Conservation (phyloP, 1,140 invertebrate species). For the Hylyphantes graminicola region DNA sequence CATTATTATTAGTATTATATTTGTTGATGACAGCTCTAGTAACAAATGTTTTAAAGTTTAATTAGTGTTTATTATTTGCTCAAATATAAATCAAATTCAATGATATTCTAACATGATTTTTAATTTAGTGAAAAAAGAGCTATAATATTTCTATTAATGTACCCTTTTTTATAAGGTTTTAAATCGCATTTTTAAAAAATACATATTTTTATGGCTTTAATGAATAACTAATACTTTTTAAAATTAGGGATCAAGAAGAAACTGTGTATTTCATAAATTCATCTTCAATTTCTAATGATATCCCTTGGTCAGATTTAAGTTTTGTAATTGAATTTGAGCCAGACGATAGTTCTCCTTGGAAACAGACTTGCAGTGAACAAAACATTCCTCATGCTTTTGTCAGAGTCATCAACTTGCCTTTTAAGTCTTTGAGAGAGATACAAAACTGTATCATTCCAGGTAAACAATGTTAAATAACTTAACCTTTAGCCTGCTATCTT, state of each 20-base stretch:
- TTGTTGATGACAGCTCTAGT: neutral
- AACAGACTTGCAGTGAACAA: constrained; percentile 8
- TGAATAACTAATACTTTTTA: neutral
- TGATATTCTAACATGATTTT: neutral
- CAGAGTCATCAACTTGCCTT: constrained; percentile 4
- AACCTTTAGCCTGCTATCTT: too few relatives aligned
- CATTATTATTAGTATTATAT: neutral
- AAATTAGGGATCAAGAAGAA: neutral
- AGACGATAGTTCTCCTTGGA: constrained; percentile 26
- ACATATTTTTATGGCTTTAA: neutral
- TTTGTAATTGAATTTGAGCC: constrained; percentile 25
- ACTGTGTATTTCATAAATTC: constrained; percentile 14
- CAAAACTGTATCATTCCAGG: neutral
- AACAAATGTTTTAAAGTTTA: neutral
- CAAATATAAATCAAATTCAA: neutral
- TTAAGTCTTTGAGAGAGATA: constrained; percentile 17
- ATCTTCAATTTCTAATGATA: constrained; percentile 20
- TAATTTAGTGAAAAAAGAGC: too few relatives aligned
- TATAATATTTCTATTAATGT: too few relatives aligned
- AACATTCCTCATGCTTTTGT: constrained; percentile 33
- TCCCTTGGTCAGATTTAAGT: constrained; percentile 18
- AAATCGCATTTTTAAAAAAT: too few relatives aligned
- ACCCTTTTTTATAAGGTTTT: too few relatives aligned
- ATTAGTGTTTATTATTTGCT: neutral
- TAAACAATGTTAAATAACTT: neutral